Percentiles rank a stretch among this genome's conserved stretches.
Evolutionary conservation across 1,140 invertebrate genomes (phyloP).

Genomic region (Acromyrmex charruanus): DNA sequence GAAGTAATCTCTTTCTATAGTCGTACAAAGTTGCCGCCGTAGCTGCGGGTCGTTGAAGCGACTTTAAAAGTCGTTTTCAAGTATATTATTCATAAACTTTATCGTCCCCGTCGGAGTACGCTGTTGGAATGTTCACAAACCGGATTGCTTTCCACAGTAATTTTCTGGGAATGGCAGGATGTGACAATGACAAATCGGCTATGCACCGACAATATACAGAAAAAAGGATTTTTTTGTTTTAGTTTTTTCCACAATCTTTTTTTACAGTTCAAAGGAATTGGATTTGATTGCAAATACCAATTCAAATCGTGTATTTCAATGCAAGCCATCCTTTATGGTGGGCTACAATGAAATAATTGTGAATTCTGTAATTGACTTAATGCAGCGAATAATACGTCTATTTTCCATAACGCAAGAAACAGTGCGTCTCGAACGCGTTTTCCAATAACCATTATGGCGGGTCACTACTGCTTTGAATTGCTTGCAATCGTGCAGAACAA

Average conservation of each 20-base stretch:
- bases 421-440: conserved; percentile 7
- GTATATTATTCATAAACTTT: conserved; percentile 65
- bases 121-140: conserved; percentile 30
- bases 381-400: background rate
- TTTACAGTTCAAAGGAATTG: conserved; percentile 18
- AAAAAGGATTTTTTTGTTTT: conserved; percentile 25
- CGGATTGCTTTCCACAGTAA: conserved; percentile 43
- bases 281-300: background rate
- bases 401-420: conserved; percentile 30
- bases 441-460: conserved; percentile 41
- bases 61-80: conserved; percentile 63
- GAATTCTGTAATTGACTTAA: background rate
- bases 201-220: background rate
- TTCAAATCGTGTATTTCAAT: background rate
- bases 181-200: conserved; percentile 47
- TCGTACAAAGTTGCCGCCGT: conserved; percentile 56
- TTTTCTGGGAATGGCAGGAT: conserved; percentile 40
- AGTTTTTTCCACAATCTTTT: background rate
- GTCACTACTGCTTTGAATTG: background rate
- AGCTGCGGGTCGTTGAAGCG: conserved; percentile 43
- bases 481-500: conserved; percentile 33
- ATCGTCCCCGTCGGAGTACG: conserved; percentile 31
- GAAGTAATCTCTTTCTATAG: conserved; percentile 52
- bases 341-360: background rate
- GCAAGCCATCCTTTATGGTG: background rate